A percentile compares a stretch with the other conserved stretches of the same genome.
These are phyloP conservation scores for Hybognathus amarus DNA, from an alignment of 2,797 vertebrate genomes.

Conservation along the genomic window DNA sequence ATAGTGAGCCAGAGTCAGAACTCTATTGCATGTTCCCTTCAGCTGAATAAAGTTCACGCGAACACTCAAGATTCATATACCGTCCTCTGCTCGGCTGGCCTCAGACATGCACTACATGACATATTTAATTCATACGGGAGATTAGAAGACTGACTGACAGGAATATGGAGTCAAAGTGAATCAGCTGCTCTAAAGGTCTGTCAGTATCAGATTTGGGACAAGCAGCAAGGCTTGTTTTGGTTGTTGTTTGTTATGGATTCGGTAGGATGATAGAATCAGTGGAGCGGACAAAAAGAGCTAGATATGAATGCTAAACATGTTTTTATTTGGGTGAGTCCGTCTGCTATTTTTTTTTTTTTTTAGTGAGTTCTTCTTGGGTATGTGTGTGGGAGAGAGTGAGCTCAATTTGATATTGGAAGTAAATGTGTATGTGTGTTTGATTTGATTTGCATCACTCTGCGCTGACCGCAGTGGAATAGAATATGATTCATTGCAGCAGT, in stretches of 20 bases:
- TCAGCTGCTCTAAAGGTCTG: conserved; percentile 26
- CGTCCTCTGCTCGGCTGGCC: background rate
- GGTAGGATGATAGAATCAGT: conserved; percentile 14
- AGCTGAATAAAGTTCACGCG: background rate
- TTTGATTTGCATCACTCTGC: conserved; percentile 16
- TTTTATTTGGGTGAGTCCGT: background rate
- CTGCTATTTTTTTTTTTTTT: background rate
- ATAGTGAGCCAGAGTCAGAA: background rate
- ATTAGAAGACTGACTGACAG: conserved; percentile 28
- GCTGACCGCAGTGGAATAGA: conserved; percentile 12
- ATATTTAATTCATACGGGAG: conserved; percentile 40
- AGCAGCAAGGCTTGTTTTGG: background rate
- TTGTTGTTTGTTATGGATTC: conserved; percentile 22
- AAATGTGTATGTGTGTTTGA: background rate
- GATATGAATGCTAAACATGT: conserved; percentile 9
- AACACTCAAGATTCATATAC: conserved; percentile 5
- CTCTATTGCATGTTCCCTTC: background rate
- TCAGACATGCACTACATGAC: conserved; percentile 20
- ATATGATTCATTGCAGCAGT: conserved; percentile 27
- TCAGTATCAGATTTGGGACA: conserved; percentile 28
- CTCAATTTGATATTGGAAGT: conserved; percentile 2
- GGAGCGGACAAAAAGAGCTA: background rate
- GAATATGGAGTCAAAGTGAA: conserved; percentile 29
- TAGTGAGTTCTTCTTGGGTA: background rate
- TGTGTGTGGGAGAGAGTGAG: conserved; percentile 3